Evolutionary conservation across 92 coral and sea anemone genomes (phyloP).

Genomic region (Micromussa lordhowensis): DNA sequence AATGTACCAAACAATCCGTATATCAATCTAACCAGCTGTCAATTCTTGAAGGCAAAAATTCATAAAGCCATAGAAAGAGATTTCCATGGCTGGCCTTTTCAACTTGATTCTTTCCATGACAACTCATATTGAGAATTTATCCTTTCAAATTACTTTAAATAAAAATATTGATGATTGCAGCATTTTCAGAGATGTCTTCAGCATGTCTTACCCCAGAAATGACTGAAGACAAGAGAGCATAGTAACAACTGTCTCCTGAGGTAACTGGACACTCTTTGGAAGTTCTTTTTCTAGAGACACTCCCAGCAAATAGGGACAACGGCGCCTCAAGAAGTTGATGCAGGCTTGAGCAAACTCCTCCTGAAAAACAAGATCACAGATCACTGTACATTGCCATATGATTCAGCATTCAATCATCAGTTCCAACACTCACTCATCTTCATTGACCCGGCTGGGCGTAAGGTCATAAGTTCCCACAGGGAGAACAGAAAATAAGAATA

Average conservation of each 20-base stretch:
- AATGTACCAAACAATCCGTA: too few species aligned
- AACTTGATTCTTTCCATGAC: too few species aligned
- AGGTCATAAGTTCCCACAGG: too few species aligned
- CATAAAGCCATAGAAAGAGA: too few species aligned
- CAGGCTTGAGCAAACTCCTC: slow-evolving; percentile 93
- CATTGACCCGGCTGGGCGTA: too few species aligned
- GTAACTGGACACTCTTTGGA: slow-evolving; percentile 95
- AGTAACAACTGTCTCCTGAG: slow-evolving; percentile 85
- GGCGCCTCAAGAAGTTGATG: slow-evolving; percentile 81
- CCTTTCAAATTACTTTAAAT: too few species aligned
- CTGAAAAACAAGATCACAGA: slow-evolving; percentile 15
- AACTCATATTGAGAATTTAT: too few species aligned
- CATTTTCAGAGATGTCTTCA: background rate
- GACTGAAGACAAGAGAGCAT: slow-evolving; percentile 90
- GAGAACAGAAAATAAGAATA: too few species aligned
- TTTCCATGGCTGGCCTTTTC: too few species aligned
- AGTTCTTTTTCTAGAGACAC: slow-evolving; percentile 84
- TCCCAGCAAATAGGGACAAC: slow-evolving; percentile 92
- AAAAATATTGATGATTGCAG: background rate
- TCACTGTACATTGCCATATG: background rate
- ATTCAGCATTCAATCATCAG: background rate
- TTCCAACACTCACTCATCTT: too few species aligned
- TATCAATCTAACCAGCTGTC: too few species aligned
- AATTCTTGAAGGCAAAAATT: too few species aligned
- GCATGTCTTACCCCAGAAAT: slow-evolving; percentile 64